Evolutionary conservation across 1,140 invertebrate genomes (phyloP).

Genomic region (Hirudo medicinalis): DNA sequence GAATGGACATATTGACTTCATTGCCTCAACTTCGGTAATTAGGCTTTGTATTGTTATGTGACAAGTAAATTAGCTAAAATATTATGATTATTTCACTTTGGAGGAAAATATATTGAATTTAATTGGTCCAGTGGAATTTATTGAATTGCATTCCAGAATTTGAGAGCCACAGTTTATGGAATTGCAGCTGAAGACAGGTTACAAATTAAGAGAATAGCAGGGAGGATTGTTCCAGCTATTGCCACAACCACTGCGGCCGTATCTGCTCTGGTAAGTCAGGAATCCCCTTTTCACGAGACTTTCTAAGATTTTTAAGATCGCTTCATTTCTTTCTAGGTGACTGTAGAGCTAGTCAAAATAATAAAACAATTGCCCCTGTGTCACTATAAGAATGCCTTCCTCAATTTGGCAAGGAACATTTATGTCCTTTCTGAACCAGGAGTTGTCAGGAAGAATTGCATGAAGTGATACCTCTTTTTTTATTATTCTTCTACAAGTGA

Average conservation of each 20-base stretch:
- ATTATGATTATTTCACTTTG: neutral
- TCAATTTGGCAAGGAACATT: constrained; percentile 89
- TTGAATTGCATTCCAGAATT: constrained; percentile 47
- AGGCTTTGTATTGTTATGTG: neutral
- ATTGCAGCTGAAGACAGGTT: constrained; percentile 84
- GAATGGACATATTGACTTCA: constrained; percentile 98
- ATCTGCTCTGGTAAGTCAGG: constrained; percentile 80
- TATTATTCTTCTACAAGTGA: constrained; percentile 10
- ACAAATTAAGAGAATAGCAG: constrained; percentile 92
- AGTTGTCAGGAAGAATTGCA: constrained; percentile 23
- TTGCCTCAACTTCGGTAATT: constrained; percentile 70
- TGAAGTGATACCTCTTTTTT: constrained; percentile 12
- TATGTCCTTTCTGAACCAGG: constrained; percentile 88
- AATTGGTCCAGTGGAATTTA: constrained; percentile 8
- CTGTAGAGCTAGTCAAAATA: constrained; percentile 37
- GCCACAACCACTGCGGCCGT: constrained; percentile 95
- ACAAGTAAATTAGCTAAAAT: neutral
- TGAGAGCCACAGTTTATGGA: constrained; percentile 87
- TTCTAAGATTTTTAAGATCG: neutral
- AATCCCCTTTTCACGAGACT: constrained; percentile 38
- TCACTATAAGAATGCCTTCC: constrained; percentile 87
- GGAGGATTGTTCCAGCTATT: constrained; percentile 97
- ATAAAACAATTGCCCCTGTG: constrained; percentile 31
- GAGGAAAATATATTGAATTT: neutral
- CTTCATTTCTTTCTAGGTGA: constrained; percentile 27